These are phyloP conservation scores for Leucophenga varia DNA, from an alignment of 1,140 invertebrate genomes.

Conservation along the genomic window DNA sequence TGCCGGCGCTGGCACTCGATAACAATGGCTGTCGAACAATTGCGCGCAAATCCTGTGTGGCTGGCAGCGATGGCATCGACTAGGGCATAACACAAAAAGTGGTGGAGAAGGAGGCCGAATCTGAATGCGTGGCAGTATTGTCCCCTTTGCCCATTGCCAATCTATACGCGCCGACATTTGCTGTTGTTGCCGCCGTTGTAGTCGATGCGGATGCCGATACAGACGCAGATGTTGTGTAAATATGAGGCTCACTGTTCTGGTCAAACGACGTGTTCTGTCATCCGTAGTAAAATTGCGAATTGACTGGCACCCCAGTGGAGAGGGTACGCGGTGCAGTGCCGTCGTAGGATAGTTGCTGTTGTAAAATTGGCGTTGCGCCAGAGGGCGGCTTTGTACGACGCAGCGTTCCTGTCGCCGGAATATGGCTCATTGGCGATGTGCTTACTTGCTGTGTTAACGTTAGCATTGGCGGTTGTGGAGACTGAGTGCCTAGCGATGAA, in stretches of 20 bases:
- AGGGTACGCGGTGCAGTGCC: constrained; percentile 48
- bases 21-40: neutral
- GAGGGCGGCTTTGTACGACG: constrained; percentile 27
- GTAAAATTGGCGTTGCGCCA: constrained; percentile 16
- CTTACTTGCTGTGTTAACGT: constrained; percentile 8
- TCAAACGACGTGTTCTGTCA: constrained; percentile 32
- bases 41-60: constrained; percentile 20
- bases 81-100: no score
- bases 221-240: constrained; percentile 23
- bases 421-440: constrained; percentile 21
- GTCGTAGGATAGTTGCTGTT: constrained; percentile 47
- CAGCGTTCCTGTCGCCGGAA: constrained; percentile 24
- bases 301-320: constrained; percentile 42
- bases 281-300: constrained; percentile 53
- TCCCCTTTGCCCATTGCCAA: no score
- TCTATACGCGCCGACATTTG: constrained; percentile 5
- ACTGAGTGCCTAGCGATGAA: constrained; percentile 16
- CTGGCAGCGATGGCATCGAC: neutral
- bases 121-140: no score
- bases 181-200: neutral
- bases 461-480: constrained; percentile 15
- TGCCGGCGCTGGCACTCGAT: constrained; percentile 5
- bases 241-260: constrained; percentile 25
- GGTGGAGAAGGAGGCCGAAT: no score
- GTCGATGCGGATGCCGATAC: constrained; percentile 13